phyloP scores from a whole-genome alignment of 2,888 invertebrate genomes.

The Cataglyphis altisquamis region DNA sequence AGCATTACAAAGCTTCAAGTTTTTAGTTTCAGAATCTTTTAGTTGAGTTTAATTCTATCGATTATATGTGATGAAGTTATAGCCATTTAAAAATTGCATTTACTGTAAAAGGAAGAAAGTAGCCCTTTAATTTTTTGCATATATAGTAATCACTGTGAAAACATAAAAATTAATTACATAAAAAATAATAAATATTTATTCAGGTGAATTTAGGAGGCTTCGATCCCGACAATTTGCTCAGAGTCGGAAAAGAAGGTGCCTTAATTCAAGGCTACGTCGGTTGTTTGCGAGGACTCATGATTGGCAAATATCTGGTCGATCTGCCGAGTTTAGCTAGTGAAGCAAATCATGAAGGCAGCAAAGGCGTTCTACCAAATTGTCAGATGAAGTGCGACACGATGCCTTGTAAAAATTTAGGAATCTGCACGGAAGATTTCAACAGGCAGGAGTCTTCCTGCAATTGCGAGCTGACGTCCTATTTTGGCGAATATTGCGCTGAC shows the following conservation, averaged over 20 bases:
- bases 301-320: conserved; percentile 93
- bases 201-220: conserved; percentile 95
- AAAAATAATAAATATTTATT: conserved; percentile 83
- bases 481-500: conserved; percentile 95
- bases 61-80: too few relatives aligned
- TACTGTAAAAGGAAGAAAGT: too few relatives aligned
- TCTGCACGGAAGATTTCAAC: conserved; percentile 95
- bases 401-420: conserved; percentile 95
- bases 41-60: too few relatives aligned
- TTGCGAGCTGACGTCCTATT: conserved; percentile 96
- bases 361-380: conserved; percentile 93
- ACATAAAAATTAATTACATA: not conserved
- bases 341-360: conserved; percentile 90
- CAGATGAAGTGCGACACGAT: conserved; percentile 95
- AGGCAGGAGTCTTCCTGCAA: conserved; percentile 95
- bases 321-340: conserved; percentile 91
- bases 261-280: conserved; percentile 93
- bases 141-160: not conserved
- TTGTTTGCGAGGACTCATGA: conserved; percentile 95
- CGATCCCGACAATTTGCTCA: conserved; percentile 91
- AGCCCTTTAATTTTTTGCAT: not conserved
- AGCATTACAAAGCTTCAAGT: too few relatives aligned
- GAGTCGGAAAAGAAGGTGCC: conserved; percentile 87
- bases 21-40: too few relatives aligned
- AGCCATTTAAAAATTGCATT: too few relatives aligned